A percentile compares a stretch with the other conserved stretches of the same genome.
Conservation (phyloP, 2,113 vertebrate genomes). For the Oceanites oceanicus region DNA sequence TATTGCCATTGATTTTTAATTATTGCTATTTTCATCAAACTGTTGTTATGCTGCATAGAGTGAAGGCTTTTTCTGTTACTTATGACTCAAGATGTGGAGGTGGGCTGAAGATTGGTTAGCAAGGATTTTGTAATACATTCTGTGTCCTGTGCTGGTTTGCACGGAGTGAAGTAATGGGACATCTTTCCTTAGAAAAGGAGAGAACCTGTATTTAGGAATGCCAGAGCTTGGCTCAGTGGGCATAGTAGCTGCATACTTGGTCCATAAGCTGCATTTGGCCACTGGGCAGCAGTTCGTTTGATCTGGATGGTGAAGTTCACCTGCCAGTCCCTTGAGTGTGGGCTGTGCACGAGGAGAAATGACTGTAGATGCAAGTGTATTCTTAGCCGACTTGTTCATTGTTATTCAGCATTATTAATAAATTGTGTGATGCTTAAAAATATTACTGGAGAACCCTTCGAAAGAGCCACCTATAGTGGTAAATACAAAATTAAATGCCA, state of each 20-base stretch:
- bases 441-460: not conserved
- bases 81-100: not conserved
- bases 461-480: not conserved
- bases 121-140: not conserved
- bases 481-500: not conserved
- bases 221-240: not conserved
- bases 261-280: not conserved
- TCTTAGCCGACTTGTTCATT: not conserved
- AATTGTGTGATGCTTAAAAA: not conserved
- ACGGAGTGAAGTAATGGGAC: not conserved
- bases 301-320: not conserved
- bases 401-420: not conserved
- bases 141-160: not conserved
- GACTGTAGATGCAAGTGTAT: not conserved
- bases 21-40: not conserved
- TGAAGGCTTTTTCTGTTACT: not conserved
- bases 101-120: not conserved
- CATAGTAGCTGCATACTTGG: not conserved
- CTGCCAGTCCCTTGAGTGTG: not conserved
- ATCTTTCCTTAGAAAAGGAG: not conserved
- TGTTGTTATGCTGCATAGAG: not conserved
- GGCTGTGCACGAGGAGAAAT: not conserved
- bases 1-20: not conserved
- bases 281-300: not conserved
- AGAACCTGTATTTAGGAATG: not conserved